A percentile compares a stretch with the other conserved stretches of the same genome.
Evolutionary conservation across 1,140 invertebrate genomes (phyloP).

Genomic region (Drosophila kepulauana): DNA sequence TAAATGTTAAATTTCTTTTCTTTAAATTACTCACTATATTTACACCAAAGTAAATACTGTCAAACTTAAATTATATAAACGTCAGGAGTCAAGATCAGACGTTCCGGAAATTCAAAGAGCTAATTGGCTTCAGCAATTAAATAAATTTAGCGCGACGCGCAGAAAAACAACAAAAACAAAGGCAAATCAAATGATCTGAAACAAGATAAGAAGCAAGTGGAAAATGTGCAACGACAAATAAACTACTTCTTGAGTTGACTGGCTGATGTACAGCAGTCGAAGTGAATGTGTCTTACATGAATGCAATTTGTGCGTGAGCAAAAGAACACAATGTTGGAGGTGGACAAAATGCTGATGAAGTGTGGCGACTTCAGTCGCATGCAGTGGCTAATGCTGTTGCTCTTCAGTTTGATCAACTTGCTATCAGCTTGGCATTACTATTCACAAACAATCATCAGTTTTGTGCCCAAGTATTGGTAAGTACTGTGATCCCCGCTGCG

Average conservation of each 20-base stretch:
- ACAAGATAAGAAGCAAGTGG: conserved; percentile 7
- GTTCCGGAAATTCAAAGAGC: conserved; percentile 15
- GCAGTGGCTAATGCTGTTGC: conserved; percentile 86
- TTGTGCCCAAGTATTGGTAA: conserved; percentile 85
- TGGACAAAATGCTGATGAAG: conserved; percentile 85
- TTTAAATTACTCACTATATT: neutral
- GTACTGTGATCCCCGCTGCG: neutral
- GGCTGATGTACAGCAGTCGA: neutral
- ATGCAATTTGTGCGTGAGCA: conserved; percentile 23
- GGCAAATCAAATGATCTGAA: conserved; percentile 16
- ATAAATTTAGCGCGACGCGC: conserved; percentile 18
- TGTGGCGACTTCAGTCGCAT: conserved; percentile 87
- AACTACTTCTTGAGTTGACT: neutral
- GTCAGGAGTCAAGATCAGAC: conserved; percentile 16
- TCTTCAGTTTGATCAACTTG: conserved; percentile 86
- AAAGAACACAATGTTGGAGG: conserved; percentile 59
- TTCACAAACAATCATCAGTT: conserved; percentile 86
- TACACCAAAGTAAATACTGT: conserved; percentile 10
- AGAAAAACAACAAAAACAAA: conserved; percentile 30
- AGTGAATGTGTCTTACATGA: neutral
- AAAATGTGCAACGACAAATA: neutral
- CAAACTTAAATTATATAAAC: conserved; percentile 29
- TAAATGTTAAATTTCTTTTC: neutral
- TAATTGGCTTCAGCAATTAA: conserved; percentile 69
- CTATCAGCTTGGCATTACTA: conserved; percentile 86